Conservation (phyloP, 2,113 vertebrate genomes). For the Speoplatyrhinus poulsoni region DNA sequence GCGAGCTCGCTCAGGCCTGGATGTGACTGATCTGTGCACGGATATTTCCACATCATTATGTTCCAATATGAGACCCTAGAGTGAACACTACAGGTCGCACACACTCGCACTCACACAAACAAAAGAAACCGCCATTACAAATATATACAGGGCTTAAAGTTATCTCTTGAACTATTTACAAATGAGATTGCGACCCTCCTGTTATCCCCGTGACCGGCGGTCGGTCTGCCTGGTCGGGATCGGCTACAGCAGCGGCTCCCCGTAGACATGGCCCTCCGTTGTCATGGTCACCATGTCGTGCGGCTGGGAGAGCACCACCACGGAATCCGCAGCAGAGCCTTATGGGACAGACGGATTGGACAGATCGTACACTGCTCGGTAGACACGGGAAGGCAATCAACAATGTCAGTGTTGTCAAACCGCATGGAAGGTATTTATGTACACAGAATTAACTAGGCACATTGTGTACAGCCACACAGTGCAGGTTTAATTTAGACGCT, state of each 20-base stretch:
- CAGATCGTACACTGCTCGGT: background rate
- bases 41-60: too few relatives aligned
- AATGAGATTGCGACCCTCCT: slow-evolving; percentile 2
- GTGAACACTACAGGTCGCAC: too few relatives aligned
- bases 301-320: slow-evolving; percentile 77
- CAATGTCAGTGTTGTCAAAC: too few relatives aligned
- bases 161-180: slow-evolving; percentile 36
- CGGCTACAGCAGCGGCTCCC: slow-evolving; percentile 76
- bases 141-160: slow-evolving; percentile 59
- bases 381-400: too few relatives aligned
- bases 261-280: slow-evolving; percentile 76
- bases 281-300: slow-evolving; percentile 83
- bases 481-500: background rate
- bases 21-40: too few relatives aligned
- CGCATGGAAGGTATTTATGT: too few relatives aligned
- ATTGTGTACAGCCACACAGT: too few relatives aligned
- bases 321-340: slow-evolving; percentile 74
- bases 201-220: background rate
- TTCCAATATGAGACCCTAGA: too few relatives aligned
- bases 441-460: too few relatives aligned
- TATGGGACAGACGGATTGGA: background rate
- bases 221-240: background rate
- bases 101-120: slow-evolving; percentile 44
- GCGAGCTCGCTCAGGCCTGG: too few relatives aligned
- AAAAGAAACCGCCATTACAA: slow-evolving; percentile 47